Evolutionary conservation across 2,888 invertebrate species (phyloP), one percentile per base, ranked within the genome.

Genomic region (Toxonevra muliebris): DNA sequence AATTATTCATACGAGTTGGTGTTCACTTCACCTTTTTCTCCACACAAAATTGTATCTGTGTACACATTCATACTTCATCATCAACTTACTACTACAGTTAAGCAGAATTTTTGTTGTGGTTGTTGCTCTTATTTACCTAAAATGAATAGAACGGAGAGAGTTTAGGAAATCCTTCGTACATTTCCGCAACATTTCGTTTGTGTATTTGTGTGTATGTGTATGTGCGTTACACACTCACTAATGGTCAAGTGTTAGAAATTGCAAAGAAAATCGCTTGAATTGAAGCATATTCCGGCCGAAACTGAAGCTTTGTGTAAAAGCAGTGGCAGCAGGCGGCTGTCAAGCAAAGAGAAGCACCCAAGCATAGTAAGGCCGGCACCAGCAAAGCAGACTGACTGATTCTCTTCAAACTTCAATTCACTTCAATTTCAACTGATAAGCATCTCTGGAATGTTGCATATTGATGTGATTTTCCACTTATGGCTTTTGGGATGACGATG

Each of bases 211-310:
- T 30, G 30, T 7, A 30, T 30, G 30, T 30, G 30, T 30, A 48
- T n/a, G 15, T 8, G 15, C 4, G 50, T 15, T 48, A 15, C 50
- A 4, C 50, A 13, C 15, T 13, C 8, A 20, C 76, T 80, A 77
- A 76, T 79, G 80, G 79, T 80, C 77, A 80, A 80, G 75, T 79
- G 80, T 79, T 79, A 79, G 80, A 80, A 79, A 79, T 79, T 79
- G 77, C 78, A 77, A 75, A 75, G 78, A 77, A 79, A 80, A 79
- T 80, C 76, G 76, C 73, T 74, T 30, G 30, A 30, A 30, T 30
- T 30, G 30, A 30, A 30, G 30, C 3, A 30, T 30, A 7, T 30
- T 30, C 30, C 30, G 30, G 30, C 30, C 30, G 30, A 30, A 30
- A 30, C 30, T 30, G 30, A 30, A 30, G 30, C 30, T 30, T 30